phyloP scores from a whole-genome alignment of 2,797 vertebrate genomes.

The Danio tinwini region DNA sequence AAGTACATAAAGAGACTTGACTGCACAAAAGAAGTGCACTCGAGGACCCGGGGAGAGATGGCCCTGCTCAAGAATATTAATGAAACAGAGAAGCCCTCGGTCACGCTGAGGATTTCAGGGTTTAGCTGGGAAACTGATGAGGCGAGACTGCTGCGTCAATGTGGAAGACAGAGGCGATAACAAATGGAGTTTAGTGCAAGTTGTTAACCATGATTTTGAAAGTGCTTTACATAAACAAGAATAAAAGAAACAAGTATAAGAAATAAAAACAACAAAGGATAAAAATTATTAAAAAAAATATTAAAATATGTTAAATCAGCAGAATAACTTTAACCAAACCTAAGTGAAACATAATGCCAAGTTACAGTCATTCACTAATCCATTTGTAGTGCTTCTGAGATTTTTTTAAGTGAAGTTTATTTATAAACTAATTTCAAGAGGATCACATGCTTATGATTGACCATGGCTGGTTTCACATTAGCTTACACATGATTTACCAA shows the following conservation, averaged over 20 bases:
- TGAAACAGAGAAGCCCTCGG: slow-evolving; percentile 12
- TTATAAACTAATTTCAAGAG: no score
- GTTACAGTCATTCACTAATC: slow-evolving; percentile 7
- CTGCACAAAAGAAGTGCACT: slow-evolving; percentile 24
- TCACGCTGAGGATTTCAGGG: not conserved
- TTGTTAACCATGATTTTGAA: not conserved
- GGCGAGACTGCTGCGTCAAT: not conserved
- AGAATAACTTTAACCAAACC: no score
- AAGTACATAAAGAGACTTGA: slow-evolving; percentile 41
- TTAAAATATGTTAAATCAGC: no score
- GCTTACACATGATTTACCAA: no score
- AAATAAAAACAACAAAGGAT: no score
- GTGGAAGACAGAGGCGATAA: not conserved
- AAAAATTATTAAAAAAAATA: no score
- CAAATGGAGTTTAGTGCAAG: not conserved
- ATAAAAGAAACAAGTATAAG: no score
- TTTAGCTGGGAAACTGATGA: slow-evolving; percentile 14
- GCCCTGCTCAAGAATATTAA: slow-evolving; percentile 40
- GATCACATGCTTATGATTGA: no score
- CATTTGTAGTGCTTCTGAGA: slow-evolving; percentile 5
- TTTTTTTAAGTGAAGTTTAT: no score
- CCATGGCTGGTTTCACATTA: no score
- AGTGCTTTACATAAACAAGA: no score
- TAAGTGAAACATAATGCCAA: not conserved
- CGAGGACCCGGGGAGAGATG: not conserved